Percentiles rank a stretch among this genome's conserved stretches.
These are phyloP conservation scores for Cetonia aurata DNA, from an alignment of 2,888 invertebrate genomes.

Conservation along the genomic window DNA sequence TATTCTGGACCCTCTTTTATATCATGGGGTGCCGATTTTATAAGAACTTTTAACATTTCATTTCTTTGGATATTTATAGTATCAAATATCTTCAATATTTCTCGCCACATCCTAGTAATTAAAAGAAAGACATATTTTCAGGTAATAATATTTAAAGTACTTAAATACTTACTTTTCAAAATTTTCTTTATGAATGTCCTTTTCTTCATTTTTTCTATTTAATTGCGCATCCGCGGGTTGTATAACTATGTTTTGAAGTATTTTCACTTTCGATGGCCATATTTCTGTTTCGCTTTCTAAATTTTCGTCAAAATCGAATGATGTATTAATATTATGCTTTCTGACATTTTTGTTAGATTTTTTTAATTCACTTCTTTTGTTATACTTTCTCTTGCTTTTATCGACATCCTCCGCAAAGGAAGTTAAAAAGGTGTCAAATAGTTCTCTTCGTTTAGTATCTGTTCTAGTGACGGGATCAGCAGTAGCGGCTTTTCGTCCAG, in stretches of 20 bases:
- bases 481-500: too few species aligned
- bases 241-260: slow-evolving; percentile 6
- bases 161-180: too few species aligned
- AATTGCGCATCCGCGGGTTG: background rate
- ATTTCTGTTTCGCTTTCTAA: background rate
- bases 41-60: background rate
- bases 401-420: background rate
- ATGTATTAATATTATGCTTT: background rate
- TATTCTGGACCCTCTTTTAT: background rate
- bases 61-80: background rate
- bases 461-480: too few species aligned
- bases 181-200: too few species aligned
- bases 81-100: slow-evolving; percentile 2
- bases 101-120: slow-evolving; percentile 3
- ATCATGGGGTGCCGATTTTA: background rate
- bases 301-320: too few species aligned
- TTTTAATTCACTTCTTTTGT: background rate
- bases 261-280: background rate
- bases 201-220: background rate
- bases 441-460: background rate
- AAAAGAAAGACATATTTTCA: background rate
- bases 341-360: background rate
- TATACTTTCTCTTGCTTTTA: background rate
- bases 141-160: too few species aligned
- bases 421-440: slow-evolving; percentile 6